These are phyloP conservation scores for Pungitius pungitius DNA, from an alignment of 2,113 vertebrate genomes.

Conservation along the genomic window DNA sequence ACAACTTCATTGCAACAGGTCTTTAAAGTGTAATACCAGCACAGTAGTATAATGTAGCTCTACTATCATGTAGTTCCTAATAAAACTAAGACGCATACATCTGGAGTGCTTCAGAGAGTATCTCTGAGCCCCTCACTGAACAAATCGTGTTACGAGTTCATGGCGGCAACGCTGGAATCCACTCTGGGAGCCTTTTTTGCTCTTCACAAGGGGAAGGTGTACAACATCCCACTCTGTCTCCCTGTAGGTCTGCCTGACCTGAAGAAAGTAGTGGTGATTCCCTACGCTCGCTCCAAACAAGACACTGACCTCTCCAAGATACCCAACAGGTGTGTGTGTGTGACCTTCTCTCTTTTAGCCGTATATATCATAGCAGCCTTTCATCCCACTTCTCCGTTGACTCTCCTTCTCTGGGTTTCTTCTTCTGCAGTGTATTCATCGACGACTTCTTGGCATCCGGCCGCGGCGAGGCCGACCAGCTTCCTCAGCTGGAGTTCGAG, in stretches of 20 bases:
- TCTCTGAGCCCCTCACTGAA: not conserved
- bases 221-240: not conserved
- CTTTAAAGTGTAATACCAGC: not conserved
- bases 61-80: no score
- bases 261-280: conserved; percentile 90
- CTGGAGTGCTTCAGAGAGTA: no score
- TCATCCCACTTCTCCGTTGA: not conserved
- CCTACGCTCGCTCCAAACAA: conserved; percentile 85
- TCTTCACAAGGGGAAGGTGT: not conserved
- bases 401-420: not conserved
- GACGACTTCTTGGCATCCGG: conserved; percentile 90
- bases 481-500: conserved; percentile 95
- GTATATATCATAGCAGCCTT: not conserved
- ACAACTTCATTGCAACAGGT: not conserved
- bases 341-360: not conserved
- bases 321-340: conserved; percentile 81
- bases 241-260: conserved; percentile 89
- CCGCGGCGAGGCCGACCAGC: conserved; percentile 82
- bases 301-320: conserved; percentile 90
- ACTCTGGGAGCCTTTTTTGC: not conserved
- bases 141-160: not conserved
- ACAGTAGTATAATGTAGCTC: not conserved
- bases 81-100: no score
- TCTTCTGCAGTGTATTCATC: conserved; percentile 84
- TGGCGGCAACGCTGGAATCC: not conserved